Percentiles rank a stretch among this genome's conserved stretches.
phyloP scores from a whole-genome alignment of 2,888 invertebrate species.

The Drosophila buzzatii region DNA sequence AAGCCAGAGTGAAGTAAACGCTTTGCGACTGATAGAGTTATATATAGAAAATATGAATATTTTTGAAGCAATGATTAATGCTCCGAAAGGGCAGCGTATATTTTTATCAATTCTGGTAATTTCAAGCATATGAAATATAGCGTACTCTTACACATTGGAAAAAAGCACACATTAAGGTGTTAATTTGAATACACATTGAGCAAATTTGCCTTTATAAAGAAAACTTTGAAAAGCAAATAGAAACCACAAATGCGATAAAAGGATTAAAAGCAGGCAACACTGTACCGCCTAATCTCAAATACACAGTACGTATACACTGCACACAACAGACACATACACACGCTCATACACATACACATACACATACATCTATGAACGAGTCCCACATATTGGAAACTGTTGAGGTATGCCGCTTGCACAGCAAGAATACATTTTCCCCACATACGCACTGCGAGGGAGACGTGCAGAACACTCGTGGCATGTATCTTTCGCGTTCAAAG shows the following conservation, averaged over 20 bases:
- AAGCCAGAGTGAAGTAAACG: neutral
- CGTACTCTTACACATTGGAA: neutral
- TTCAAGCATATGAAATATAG: neutral
- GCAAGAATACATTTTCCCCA: constrained; percentile 49
- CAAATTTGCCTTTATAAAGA: constrained; percentile 36
- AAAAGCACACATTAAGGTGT: constrained; percentile 36
- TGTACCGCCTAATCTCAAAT: constrained; percentile 33
- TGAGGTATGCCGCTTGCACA: constrained; percentile 37
- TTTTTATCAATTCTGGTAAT: neutral
- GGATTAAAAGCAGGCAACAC: constrained; percentile 42
- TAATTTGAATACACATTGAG: constrained; percentile 36
- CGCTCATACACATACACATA: neutral
- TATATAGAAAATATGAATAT: neutral
- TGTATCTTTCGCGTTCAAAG: constrained; percentile 52
- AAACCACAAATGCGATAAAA: constrained; percentile 39
- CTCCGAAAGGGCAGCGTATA: no score
- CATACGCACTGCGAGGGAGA: constrained; percentile 20
- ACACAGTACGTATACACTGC: constrained; percentile 4
- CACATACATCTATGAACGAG: constrained; percentile 20
- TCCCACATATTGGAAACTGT: constrained; percentile 56
- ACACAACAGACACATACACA: neutral
- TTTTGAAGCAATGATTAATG: neutral
- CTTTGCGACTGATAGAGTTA: neutral
- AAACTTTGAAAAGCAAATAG: constrained; percentile 44
- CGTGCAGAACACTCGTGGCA: constrained; percentile 45